A percentile compares a stretch with the other conserved stretches of the same genome.
Conservation (phyloP, 2,113 vertebrate genomes). For the Megaceryle maxima region DNA sequence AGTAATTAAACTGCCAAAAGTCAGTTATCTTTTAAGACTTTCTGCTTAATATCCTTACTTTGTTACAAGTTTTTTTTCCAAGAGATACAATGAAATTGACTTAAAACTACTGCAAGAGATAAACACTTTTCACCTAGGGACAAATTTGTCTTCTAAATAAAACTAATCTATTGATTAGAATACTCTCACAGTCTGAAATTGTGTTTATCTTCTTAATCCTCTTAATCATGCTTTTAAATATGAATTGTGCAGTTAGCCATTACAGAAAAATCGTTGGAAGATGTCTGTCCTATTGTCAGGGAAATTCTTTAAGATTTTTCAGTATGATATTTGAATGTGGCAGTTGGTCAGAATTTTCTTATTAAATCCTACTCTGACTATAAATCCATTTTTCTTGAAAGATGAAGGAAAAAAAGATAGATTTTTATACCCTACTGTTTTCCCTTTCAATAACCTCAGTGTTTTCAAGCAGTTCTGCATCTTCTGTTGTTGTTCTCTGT, state of each 20-base stretch:
- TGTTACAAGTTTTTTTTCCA: background rate
- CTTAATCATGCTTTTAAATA: conserved; percentile 16
- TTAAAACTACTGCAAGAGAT: background rate
- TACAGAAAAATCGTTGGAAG: background rate
- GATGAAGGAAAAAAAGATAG: background rate
- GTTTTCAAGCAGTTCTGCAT: background rate
- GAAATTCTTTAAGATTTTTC: background rate
- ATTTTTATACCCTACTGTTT: background rate
- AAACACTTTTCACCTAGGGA: background rate
- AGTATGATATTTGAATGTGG: background rate
- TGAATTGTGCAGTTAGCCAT: background rate
- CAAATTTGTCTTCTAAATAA: background rate
- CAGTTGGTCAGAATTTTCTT: background rate
- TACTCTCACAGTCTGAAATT: background rate
- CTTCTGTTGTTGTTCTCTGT: background rate
- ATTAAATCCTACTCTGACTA: background rate
- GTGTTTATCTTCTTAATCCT: background rate
- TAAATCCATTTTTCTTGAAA: background rate
- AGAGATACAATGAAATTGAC: background rate
- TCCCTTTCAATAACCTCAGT: background rate
- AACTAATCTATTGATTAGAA: background rate
- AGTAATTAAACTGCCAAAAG: background rate
- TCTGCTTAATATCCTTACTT: background rate
- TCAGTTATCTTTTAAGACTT: background rate
- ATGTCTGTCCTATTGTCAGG: background rate